Evolutionary conservation across 2,797 vertebrate species (phyloP), one percentile per base, ranked within the genome.

Genomic region (Urophycis tenuis): DNA sequence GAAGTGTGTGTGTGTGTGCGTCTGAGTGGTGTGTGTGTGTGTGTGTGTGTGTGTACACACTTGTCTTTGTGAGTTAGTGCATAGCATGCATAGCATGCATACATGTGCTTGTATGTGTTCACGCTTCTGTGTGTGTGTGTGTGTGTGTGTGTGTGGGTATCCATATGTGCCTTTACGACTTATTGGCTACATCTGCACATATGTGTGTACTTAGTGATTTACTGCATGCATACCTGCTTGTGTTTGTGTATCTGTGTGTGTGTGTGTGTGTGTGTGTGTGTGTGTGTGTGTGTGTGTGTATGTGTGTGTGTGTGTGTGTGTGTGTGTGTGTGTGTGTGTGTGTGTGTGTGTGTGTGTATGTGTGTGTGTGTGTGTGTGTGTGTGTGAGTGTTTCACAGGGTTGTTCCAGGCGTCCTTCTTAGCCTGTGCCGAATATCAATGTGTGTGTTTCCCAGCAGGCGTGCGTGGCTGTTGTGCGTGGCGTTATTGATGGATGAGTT

Each of bases 401-500:
- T 83, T 83, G 78, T 53, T 72, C 67, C 22, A 53, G 19, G 73
- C 29, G 60, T 67, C 60, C 25, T 11, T 25, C n/a, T 25, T 67
- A 67, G 60, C 60, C 60, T 67, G 25, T 29, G 60, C 60, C 73
- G 75, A 78, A 84, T 85, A 79, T 87, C 76, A 82, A 81, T 86
- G 77, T 64, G 72, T 45, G 67, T 31, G 76, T 74, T 75, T 53
- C 25, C 74, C 29, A 41, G 30, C 81, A 76, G 49, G 71, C 31
- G 53, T 76, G 78, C 75, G 83, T 29, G 75, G 31, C 80, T 76
- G 80, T 64, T 11, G 60, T 67, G 60, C 25, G n/a, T 29, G 60
- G 60, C 75, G 78, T 77, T 89, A 91, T 87, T 81, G 86, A 91
- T 84, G 84, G 30, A 78, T 0, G 76, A 86, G 86, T 91, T 90